Percentiles rank a stretch among this genome's conserved stretches.
These are phyloP conservation scores for Dorcus hopei DNA, from an alignment of 2,888 invertebrate genomes.

Conservation along the genomic window DNA sequence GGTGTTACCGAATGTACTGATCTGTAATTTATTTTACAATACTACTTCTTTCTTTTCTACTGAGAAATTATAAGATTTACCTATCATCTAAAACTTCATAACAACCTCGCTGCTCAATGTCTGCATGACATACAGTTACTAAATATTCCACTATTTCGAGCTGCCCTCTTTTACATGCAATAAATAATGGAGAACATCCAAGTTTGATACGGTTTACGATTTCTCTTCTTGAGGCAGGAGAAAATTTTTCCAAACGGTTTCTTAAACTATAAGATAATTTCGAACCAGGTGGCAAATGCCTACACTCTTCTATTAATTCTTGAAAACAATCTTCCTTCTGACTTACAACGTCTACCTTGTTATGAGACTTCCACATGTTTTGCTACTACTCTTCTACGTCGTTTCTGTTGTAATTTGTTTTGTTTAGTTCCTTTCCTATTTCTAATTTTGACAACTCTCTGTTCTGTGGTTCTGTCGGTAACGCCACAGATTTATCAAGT, in stretches of 20 bases:
- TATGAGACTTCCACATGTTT: conserved; percentile 41
- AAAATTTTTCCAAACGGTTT: conserved; percentile 57
- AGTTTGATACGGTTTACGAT: conserved; percentile 68
- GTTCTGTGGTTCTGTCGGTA: too few relatives aligned
- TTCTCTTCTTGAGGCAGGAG: conserved; percentile 60
- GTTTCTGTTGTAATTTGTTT: too few relatives aligned
- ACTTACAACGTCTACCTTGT: conserved; percentile 40
- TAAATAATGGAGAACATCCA: conserved; percentile 79
- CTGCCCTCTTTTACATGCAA: conserved; percentile 75
- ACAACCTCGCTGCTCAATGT: conserved; percentile 80
- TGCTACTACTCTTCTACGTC: too few relatives aligned
- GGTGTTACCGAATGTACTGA: conserved; percentile 82
- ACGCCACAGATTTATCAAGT: too few relatives aligned
- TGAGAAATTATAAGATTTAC: conserved; percentile 27
- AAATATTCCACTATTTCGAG: conserved; percentile 83
- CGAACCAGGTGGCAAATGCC: conserved; percentile 66
- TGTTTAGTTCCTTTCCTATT: too few relatives aligned
- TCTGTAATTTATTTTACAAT: conserved; percentile 36
- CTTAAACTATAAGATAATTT: conserved; percentile 57
- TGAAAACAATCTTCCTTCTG: conserved; percentile 55
- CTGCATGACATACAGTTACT: conserved; percentile 75
- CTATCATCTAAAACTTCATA: conserved; percentile 83
- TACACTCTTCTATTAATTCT: conserved; percentile 66
- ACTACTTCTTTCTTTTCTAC: background rate
- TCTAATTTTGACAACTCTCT: too few relatives aligned